Conservation (phyloP, 2,888 invertebrate species). For the Junonia oenone region DNA sequence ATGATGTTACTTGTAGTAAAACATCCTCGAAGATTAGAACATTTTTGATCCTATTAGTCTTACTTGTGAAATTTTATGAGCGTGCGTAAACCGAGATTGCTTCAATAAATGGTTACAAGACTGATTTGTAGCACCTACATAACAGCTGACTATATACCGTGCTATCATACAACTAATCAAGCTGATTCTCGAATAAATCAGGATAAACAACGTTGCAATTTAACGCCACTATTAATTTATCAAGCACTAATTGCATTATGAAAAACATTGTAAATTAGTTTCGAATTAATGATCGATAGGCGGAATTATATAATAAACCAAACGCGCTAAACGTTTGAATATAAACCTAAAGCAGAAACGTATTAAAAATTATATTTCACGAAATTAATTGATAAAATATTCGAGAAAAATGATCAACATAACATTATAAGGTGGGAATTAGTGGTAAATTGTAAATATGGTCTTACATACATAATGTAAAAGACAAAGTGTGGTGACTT, state of each 20-base stretch:
- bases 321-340: neutral
- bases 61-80: slow-evolving; percentile 3
- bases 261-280: neutral
- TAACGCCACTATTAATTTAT: slow-evolving; percentile 6
- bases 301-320: neutral
- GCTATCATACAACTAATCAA: slow-evolving; percentile 28
- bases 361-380: neutral
- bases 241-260: neutral
- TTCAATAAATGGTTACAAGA: slow-evolving; percentile 28
- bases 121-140: slow-evolving; percentile 31
- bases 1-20: neutral
- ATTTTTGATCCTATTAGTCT: neutral
- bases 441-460: slow-evolving; percentile 14
- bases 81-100: slow-evolving; percentile 19
- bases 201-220: slow-evolving; percentile 4
- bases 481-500: slow-evolving; percentile 28
- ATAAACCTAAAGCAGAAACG: neutral
- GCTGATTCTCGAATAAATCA: slow-evolving; percentile 6
- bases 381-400: slow-evolving; percentile 1
- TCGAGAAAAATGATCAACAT: slow-evolving; percentile 1
- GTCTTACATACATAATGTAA: slow-evolving; percentile 9
- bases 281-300: neutral
- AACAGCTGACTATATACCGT: slow-evolving; percentile 18
- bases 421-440: slow-evolving; percentile 16
- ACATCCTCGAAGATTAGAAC: neutral